Evolutionary conservation across 2,113 vertebrate species (phyloP), one percentile per base, ranked within the genome.

Genomic region (Burhinus oedicnemus): DNA sequence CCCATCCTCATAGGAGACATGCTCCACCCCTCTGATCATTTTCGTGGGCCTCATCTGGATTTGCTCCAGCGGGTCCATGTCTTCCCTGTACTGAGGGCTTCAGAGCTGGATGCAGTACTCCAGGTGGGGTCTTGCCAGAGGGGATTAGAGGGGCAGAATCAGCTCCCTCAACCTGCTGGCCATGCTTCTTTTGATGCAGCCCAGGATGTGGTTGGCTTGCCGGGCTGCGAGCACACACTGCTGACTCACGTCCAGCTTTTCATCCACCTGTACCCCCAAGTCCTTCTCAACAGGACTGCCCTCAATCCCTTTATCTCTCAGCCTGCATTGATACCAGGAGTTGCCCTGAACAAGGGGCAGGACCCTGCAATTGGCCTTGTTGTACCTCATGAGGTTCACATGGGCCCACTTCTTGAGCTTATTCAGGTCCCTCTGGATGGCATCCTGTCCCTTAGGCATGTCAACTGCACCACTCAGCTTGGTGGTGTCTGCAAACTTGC

Each of bases 31-130:
- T 12, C 6, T 40, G 17, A 42, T 11, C 8, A 15, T 74, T 3
- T 52, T 68, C 2, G 6, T 34, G 40, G 21, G 5, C 29, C 25
- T 40, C 10, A 20, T 57, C n/a, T 83, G 11, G 51, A 1, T 32
- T 11, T 0, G 0, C 7, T 44, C 6, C 16, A 72, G 0, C 26
- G n/a, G 49, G 9, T 65, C 36, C 47, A 1, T 42, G 38, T 69
- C n/a, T 2, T 11, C 11, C 0, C 1, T 14, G 2, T 75, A 5
- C 6, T 8, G 66, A 5, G 21, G 23, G 2, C 7, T 29, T 30
- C 58, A 68, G 32, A 16, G 21, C 58, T 57, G 70, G 15, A 17
- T 3, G 8, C 62, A 49, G 44, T 1, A 19, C 86, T 72, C 6
- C 49, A 81, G 29, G 20, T 52, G 62, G 36, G 11, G 38, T 80